Evolutionary conservation across 1,140 invertebrate genomes (phyloP).

Genomic region (Phortica variegata): DNA sequence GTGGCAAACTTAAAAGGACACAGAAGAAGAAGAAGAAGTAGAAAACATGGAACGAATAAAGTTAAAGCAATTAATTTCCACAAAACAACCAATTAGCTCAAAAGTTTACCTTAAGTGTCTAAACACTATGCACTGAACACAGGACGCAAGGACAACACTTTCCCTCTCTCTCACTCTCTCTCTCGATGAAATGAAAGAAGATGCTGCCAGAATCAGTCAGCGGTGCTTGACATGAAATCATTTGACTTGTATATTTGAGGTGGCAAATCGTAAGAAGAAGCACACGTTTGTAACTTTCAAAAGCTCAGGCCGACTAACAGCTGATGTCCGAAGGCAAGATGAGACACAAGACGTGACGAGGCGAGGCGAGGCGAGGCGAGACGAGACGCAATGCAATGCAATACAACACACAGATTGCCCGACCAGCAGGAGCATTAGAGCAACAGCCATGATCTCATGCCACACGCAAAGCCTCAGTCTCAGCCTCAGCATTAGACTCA

Average conservation of each 20-base stretch:
- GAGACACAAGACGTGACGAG: too few species aligned
- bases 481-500: too few species aligned
- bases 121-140: conserved; percentile 32
- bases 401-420: too few species aligned
- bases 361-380: too few species aligned
- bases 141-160: background rate
- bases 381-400: too few species aligned
- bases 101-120: conserved; percentile 57
- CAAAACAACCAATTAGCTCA: conserved; percentile 57
- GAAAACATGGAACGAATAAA: conserved; percentile 34
- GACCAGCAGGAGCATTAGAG: too few species aligned
- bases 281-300: too few species aligned
- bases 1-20: too few species aligned
- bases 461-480: conserved; percentile 15
- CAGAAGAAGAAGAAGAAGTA: background rate
- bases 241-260: too few species aligned
- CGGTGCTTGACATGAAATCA: background rate
- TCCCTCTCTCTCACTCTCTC: conserved; percentile 3
- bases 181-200: background rate
- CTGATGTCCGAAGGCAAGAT: too few species aligned
- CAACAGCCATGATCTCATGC: background rate
- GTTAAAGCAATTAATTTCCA: conserved; percentile 58
- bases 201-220: background rate
- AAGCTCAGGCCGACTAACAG: too few species aligned
- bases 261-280: too few species aligned